These are phyloP conservation scores for Notodonta dromedarius DNA, from an alignment of 2,888 invertebrate species.

Conservation along the genomic window DNA sequence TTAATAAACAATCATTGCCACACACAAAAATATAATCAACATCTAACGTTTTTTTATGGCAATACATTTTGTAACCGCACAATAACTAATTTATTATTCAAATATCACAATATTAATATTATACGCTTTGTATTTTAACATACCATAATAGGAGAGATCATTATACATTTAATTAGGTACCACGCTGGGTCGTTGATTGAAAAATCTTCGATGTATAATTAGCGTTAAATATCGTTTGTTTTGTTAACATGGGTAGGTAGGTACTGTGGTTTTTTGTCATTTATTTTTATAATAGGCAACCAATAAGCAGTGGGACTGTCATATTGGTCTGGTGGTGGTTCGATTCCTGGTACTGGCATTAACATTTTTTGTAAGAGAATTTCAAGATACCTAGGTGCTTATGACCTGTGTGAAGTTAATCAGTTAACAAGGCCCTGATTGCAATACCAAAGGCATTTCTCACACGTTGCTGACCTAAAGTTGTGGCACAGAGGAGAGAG, in stretches of 20 bases:
- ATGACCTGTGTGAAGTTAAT: too few species aligned
- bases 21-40: conserved; percentile 1
- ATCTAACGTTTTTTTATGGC: background rate
- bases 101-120: conserved; percentile 3
- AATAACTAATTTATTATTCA: conserved; percentile 5
- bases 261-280: too few species aligned
- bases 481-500: too few species aligned
- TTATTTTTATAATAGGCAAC: too few species aligned
- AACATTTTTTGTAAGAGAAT: too few species aligned
- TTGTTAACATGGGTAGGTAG: conserved; percentile 7
- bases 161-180: conserved; percentile 70
- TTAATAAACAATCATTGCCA: background rate
- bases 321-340: too few species aligned
- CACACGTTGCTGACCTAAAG: too few species aligned
- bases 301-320: too few species aligned
- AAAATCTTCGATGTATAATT: conserved; percentile 59
- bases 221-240: conserved; percentile 50
- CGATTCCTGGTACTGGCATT: too few species aligned
- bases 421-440: too few species aligned
- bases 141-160: conserved; percentile 47
- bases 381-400: too few species aligned
- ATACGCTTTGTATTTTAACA: conserved; percentile 2
- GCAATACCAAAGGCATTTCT: too few species aligned
- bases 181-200: conserved; percentile 73
- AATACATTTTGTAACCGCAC: background rate